phyloP scores from a whole-genome alignment of 2,888 invertebrate genomes.

The Cyrtodaria siliqua region DNA sequence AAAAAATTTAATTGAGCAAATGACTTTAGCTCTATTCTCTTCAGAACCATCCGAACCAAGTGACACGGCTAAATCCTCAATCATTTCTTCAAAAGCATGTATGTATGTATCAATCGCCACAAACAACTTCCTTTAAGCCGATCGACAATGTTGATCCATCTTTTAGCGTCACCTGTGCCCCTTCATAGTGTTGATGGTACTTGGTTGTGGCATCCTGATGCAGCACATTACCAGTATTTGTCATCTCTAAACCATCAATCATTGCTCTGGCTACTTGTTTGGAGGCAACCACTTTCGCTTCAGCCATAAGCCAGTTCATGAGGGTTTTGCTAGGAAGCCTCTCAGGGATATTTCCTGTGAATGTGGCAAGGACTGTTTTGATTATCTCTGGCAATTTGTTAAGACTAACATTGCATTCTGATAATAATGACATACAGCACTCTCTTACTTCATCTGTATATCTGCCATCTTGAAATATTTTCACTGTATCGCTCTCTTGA shows the following conservation, averaged over 20 bases:
- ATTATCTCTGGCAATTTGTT: not conserved
- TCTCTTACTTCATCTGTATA: too few species aligned
- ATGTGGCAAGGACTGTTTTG: not conserved
- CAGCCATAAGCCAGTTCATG: not conserved
- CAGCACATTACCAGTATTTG: not conserved
- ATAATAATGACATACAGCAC: too few species aligned
- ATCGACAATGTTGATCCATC: not conserved
- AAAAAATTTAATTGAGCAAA: too few species aligned
- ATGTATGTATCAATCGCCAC: conserved; percentile 20
- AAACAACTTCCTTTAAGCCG: conserved; percentile 7
- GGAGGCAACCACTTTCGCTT: too few species aligned
- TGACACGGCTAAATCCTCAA: too few species aligned
- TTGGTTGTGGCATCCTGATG: conserved; percentile 30
- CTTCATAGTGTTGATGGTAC: conserved; percentile 25
- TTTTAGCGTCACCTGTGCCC: not conserved
- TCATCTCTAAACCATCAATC: conserved; percentile 1
- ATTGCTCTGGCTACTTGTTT: too few species aligned
- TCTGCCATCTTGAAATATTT: too few species aligned
- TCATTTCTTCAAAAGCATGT: conserved; percentile 11
- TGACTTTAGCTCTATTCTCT: too few species aligned
- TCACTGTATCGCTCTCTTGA: too few species aligned
- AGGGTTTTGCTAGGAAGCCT: not conserved
- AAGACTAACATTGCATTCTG: too few species aligned
- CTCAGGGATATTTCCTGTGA: not conserved
- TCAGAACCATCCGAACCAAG: too few species aligned